Evolutionary conservation across 1,140 invertebrate genomes (phyloP), one percentile per base, ranked within the genome.

Genomic region (Cydia pomonella): DNA sequence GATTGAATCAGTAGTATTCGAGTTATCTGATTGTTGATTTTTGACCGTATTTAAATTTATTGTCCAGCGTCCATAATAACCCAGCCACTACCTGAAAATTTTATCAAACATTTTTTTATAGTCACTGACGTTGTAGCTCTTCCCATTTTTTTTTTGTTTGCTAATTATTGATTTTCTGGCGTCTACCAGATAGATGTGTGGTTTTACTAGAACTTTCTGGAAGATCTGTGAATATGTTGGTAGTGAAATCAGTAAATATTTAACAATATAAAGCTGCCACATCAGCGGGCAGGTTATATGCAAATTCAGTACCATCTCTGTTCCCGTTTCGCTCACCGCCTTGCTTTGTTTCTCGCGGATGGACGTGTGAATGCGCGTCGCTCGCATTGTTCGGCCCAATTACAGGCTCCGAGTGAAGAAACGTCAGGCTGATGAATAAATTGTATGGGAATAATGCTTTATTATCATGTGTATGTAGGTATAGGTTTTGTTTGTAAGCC

Each of bases 311-410:
- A n/a, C 16, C 53, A 59, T 59, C 53, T 59, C 53, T 3, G 53
- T n/a, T 59, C 21, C 21, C 21, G 53, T 53, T 59, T n/a, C 53
- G 21, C 21, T 59, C 50, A 53, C 44, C 16, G 47, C n/a, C 47
- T 44, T n/a, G 53, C 21, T 23, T 23, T 59, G 18, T 21, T 23
- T 23, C 53, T 23, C 16, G 53, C 53, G 53, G 50, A 59, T 59
- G 53, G 53, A 59, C 53, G 53, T 59, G 53, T 59, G 53, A 59
- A 59, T 59, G 53, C 53, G 53, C 53, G 53, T 59, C 53, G 53
- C 18, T 59, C 53, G 53, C 53, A 59, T 59, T 59, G 53, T 59
- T 59, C 53, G 21, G 18, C 53, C 53, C 53, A 59, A 59, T 59
- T 59, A 59, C 21, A 23, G 53, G 50, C 50, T 18, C 50, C 50